These are phyloP conservation scores for Notoglanidium macrostoma DNA, from an alignment of 2,797 vertebrate species.

Conservation along the genomic window DNA sequence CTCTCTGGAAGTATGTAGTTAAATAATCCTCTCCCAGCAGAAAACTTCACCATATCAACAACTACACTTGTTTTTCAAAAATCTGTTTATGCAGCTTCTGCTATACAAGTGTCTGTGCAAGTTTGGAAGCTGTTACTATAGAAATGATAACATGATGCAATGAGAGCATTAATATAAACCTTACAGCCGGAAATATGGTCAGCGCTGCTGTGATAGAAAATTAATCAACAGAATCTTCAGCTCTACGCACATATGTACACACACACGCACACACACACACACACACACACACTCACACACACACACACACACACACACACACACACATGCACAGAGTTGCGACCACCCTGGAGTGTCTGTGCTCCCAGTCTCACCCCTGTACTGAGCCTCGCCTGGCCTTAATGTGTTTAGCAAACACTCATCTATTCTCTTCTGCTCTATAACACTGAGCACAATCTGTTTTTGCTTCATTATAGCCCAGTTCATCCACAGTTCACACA, in stretches of 20 bases:
- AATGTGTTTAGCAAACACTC: conserved; percentile 78
- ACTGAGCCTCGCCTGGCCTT: conserved; percentile 65
- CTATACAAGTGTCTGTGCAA: neutral
- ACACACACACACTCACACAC: neutral
- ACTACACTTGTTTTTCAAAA: neutral
- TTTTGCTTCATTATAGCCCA: conserved; percentile 67
- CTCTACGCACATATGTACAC: neutral
- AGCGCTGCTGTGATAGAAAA: neutral
- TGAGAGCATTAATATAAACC: neutral
- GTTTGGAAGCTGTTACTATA: neutral
- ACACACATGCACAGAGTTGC: conserved; percentile 44
- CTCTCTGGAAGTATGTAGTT: neutral
- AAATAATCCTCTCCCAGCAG: neutral
- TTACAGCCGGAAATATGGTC: neutral
- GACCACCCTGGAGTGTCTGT: conserved; percentile 63
- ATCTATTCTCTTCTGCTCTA: conserved; percentile 71
- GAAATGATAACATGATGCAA: neutral
- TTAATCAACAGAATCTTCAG: neutral
- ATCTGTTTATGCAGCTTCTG: neutral
- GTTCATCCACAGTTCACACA: conserved; percentile 74
- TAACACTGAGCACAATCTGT: conserved; percentile 73
- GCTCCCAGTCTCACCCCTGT: conserved; percentile 66
- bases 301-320: conserved; percentile 27
- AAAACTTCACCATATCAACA: neutral
- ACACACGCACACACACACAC: too few species aligned